Conservation (phyloP, 1,140 invertebrate genomes). For the Drosophila willistoni region DNA sequence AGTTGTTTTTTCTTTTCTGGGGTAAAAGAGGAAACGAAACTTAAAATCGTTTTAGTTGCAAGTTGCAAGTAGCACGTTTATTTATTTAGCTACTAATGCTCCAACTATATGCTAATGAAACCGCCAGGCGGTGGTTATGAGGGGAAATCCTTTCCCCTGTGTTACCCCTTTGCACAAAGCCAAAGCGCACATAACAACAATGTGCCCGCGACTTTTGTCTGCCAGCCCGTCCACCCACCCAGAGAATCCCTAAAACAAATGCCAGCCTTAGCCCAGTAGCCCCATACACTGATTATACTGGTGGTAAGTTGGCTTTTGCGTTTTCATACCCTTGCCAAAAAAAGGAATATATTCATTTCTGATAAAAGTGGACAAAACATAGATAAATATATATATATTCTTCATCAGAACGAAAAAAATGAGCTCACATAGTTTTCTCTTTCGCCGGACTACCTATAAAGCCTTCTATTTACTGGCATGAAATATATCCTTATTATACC, state of each 20-base stretch:
- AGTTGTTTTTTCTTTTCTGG: constrained; percentile 13
- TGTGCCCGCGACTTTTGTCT: constrained; percentile 7
- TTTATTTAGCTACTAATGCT: constrained; percentile 69
- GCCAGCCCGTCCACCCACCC: not conserved
- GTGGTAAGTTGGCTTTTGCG: constrained; percentile 32
- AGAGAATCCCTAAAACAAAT: not conserved
- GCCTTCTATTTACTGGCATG: too few relatives aligned
- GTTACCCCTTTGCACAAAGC: constrained; percentile 6
- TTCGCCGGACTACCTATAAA: too few relatives aligned
- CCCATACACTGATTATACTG: constrained; percentile 59
- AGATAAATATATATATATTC: too few relatives aligned
- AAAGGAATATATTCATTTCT: too few relatives aligned
- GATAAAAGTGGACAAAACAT: too few relatives aligned
- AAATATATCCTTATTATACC: too few relatives aligned
- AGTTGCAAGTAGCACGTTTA: constrained; percentile 47
- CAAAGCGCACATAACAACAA: constrained; percentile 13
- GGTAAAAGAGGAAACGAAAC: constrained; percentile 52
- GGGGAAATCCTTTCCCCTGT: constrained; percentile 13
- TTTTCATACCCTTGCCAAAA: not conserved
- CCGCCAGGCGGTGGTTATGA: constrained; percentile 55
- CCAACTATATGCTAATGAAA: constrained; percentile 78
- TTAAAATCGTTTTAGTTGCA: constrained; percentile 76
- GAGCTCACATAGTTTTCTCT: too few relatives aligned
- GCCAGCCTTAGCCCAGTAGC: constrained; percentile 10
- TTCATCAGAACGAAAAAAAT: too few relatives aligned